phyloP scores from a whole-genome alignment of 2,888 invertebrate genomes.

The Eurois occulta region DNA sequence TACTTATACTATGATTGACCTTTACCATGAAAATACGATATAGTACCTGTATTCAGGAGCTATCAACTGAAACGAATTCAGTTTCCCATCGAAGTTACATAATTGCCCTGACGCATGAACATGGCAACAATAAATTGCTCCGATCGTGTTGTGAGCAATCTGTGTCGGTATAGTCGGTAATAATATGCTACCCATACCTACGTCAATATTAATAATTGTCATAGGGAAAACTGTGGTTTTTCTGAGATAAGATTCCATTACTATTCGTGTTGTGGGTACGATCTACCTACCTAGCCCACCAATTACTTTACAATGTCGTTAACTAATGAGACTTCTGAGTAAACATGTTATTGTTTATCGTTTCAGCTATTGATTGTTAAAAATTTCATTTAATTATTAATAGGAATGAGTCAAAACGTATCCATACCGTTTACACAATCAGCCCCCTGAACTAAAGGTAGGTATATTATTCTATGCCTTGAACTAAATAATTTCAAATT shows the following conservation, averaged over 20 bases:
- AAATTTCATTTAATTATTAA: not conserved
- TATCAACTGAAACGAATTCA: slow-evolving; percentile 60
- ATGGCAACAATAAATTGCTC: slow-evolving; percentile 46
- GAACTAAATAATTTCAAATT: not conserved
- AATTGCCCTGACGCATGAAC: slow-evolving; percentile 47
- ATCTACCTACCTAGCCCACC: slow-evolving; percentile 3
- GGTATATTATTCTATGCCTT: too few relatives aligned
- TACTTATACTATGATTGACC: slow-evolving; percentile 36
- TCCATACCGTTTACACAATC: not conserved
- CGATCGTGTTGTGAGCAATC: slow-evolving; percentile 22
- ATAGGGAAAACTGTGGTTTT: slow-evolving; percentile 30
- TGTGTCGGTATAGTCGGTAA: slow-evolving; percentile 32
- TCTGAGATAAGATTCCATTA: slow-evolving; percentile 31
- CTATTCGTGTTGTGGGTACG: slow-evolving; percentile 1
- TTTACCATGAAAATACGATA: slow-evolving; percentile 48
- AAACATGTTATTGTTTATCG: slow-evolving; percentile 6
- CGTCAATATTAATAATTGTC: slow-evolving; percentile 52
- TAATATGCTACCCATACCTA: slow-evolving; percentile 8
- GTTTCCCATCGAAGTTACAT: slow-evolving; percentile 54
- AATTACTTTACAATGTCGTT: too few relatives aligned
- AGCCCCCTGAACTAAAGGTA: not conserved
- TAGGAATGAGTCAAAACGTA: not conserved
- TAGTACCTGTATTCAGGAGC: slow-evolving; percentile 49
- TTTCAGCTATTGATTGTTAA: not conserved
- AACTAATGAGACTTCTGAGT: slow-evolving; percentile 6